Base-by-base conservation (phyloP, 2,113 vertebrate genomes). In the Orientallactaga bullata region DNA sequence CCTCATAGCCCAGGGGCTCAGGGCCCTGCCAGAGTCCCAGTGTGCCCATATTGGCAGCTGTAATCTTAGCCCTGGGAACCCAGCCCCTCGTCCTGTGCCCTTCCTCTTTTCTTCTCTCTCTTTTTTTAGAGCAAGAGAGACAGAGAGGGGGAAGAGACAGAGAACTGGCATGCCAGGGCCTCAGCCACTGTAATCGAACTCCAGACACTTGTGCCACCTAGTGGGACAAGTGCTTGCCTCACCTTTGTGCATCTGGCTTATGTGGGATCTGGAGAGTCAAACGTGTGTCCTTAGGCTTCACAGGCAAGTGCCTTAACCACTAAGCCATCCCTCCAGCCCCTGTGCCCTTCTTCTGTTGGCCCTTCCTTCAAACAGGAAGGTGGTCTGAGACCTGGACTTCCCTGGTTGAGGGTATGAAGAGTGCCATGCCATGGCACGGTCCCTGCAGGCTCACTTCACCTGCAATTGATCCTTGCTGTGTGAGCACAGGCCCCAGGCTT, bases 301-400 rank as follows among this genome's bases (percentile, higher is more conserved):
- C 42, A 47, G 42, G 42, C 42, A 47, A 47, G 42, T 8, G 42
- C 42, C 42, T 5, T 47, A 47, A 47, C 42, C 42, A 47, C 42
- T 47, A 47, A 47, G 42, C 66, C 23, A 6, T 30, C 65, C 7
- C 63, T 12, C 47, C 68, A 60, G 24, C 17, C 16, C 32, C 47
- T 12, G 32, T 15, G 30, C 32, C 1, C 18, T 28, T 4, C 17
- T 18, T 4, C 0, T 0, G 0, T 65, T 30, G 7, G 26, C 16
- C 8, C 66, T 58, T 37, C 35, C 51, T 15, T n/a, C 47, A 83
- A n/a, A 20, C 72, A 24, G 24, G 5, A 24, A 5, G n/a, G 65
- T 4, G 15, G 2, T 51, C 39, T 10, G 42, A 66, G 32, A 1
- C 0, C 35, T 13, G 32, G 21, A 10, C 2, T 5, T 65, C 42